Percentiles rank a stretch among this genome's conserved stretches.
phyloP scores from a whole-genome alignment of 2,113 vertebrate genomes.

The Ophthalmolycus amberensis region DNA sequence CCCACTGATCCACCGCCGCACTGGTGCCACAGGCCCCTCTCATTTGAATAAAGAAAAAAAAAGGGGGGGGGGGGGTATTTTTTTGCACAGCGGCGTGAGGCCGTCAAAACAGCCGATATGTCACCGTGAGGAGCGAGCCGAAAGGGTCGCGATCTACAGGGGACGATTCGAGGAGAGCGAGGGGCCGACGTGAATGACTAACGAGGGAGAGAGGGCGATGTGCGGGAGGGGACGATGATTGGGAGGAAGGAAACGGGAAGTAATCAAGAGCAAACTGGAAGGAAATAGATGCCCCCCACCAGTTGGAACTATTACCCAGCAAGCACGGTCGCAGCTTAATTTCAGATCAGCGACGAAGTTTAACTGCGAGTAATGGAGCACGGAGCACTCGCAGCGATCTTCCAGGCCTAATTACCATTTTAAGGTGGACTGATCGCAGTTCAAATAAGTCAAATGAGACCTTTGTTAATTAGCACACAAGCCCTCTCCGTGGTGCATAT shows the following conservation, averaged over 20 bases:
- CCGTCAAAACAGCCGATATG: constrained; percentile 67
- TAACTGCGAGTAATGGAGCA: not conserved
- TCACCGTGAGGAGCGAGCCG: constrained; percentile 48
- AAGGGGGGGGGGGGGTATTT: too few species aligned
- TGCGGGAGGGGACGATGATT: constrained; percentile 26
- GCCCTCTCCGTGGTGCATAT: not conserved
- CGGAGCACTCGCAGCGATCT: not conserved
- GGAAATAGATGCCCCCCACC: constrained; percentile 20
- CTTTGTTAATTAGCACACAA: constrained; percentile 43
- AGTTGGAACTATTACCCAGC: not conserved
- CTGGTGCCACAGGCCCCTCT: constrained; percentile 44
- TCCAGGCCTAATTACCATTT: constrained; percentile 32
- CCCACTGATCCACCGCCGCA: constrained; percentile 68
- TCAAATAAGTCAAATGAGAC: constrained; percentile 38
- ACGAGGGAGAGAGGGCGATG: constrained; percentile 41
- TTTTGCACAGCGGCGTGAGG: not conserved
- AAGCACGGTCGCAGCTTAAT: not conserved
- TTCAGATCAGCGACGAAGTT: constrained; percentile 6
- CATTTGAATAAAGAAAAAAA: constrained; percentile 75
- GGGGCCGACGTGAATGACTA: constrained; percentile 58
- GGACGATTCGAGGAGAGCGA: constrained; percentile 55
- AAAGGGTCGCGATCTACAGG: constrained; percentile 50
- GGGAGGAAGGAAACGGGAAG: constrained; percentile 50
- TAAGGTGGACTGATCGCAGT: constrained; percentile 7
- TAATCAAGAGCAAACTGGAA: constrained; percentile 45